Evolutionary conservation across 2,888 invertebrate genomes (phyloP), one percentile per base, ranked within the genome.

Genomic region (Dichetophora obliterata): DNA sequence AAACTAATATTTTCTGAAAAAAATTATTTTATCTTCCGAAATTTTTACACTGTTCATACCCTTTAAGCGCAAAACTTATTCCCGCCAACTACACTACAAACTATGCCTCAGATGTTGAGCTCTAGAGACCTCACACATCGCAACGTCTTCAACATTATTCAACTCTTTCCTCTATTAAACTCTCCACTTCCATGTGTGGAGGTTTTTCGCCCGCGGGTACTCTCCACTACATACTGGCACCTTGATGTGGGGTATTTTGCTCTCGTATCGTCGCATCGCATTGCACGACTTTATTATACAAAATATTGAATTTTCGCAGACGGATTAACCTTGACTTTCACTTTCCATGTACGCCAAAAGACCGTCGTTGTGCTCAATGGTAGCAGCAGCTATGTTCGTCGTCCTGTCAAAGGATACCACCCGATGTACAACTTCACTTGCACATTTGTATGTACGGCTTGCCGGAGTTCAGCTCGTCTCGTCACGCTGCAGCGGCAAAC

Each of bases 251-350:
- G 16, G 22, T 27, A 22, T 66, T 24, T 27, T 75, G 57, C 68
- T 65, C n/a, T 22, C 70, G 3, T n/a, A 66, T 27, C 59, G 24
- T 24, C 54, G 69, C 57, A 34, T 48, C 68, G 54, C 76, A 48
- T 11, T 48, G 57, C 66, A 66, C 63, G 80, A 87, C 83, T 86
- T 87, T 84, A 84, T 86, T 86, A 87, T 86, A 86, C 83, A 85
- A 86, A 86, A 85, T 85, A 85, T 85, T 86, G 85, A 85, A 84
- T 85, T 83, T 85, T 87, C 74, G 72, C 88, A 88, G 86, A 87
- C 85, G 86, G 86, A 88, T 88, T 88, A 88, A 88, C 88, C 88
- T 88, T 88, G 88, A 88, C 88, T 88, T 88, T 88, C 88, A 87
- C 89, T 88, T 88, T 88, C 86, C 81, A 79, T 69, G 79, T 66